Percentiles rank a stretch among this genome's conserved stretches.
These are phyloP conservation scores for Eutrigla gurnardus DNA, from an alignment of 2,797 vertebrate genomes.

Conservation along the genomic window DNA sequence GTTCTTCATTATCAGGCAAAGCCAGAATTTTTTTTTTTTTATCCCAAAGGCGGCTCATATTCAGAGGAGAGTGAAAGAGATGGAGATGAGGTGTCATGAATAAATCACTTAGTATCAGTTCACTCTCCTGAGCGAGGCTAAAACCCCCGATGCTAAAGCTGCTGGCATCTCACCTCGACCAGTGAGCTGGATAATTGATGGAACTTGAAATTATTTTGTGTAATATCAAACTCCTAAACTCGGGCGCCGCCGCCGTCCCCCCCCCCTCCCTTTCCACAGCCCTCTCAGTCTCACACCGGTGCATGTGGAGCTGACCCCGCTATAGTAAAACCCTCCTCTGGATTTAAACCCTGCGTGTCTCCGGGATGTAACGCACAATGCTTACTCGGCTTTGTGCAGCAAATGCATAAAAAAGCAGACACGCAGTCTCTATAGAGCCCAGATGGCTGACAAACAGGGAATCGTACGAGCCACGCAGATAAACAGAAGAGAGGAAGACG, in stretches of 20 bases:
- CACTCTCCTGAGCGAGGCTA: conserved; percentile 27
- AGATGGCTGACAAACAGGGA: conserved; percentile 66
- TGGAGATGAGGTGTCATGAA: conserved; percentile 48
- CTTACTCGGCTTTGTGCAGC: conserved; percentile 39
- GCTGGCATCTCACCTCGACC: conserved; percentile 41
- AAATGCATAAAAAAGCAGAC: conserved; percentile 32
- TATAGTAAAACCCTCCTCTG: conserved; percentile 32
- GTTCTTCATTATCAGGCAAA: conserved; percentile 32
- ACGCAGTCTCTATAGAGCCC: conserved; percentile 33
- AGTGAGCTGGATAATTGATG: conserved; percentile 47
- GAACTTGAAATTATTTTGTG: conserved; percentile 54
- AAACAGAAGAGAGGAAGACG: conserved; percentile 56
- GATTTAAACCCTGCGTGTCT: conserved; percentile 38
- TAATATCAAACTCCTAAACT: conserved; percentile 52
- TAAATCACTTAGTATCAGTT: conserved; percentile 56
- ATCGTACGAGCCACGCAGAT: conserved; percentile 52
- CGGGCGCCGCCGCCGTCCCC: conserved; percentile 2
- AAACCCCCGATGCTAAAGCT: conserved; percentile 37
- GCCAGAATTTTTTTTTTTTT: conserved; percentile 5
- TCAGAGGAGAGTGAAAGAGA: conserved; percentile 43
- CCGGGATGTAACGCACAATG: conserved; percentile 27
- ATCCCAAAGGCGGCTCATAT: conserved; percentile 36
- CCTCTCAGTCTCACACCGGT: conserved; percentile 35
- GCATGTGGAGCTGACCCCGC: conserved; percentile 60
- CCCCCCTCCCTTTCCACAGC: conserved; percentile 18